Evolutionary conservation across 2,888 invertebrate genomes (phyloP).

Genomic region (Thereva nobilitata): DNA sequence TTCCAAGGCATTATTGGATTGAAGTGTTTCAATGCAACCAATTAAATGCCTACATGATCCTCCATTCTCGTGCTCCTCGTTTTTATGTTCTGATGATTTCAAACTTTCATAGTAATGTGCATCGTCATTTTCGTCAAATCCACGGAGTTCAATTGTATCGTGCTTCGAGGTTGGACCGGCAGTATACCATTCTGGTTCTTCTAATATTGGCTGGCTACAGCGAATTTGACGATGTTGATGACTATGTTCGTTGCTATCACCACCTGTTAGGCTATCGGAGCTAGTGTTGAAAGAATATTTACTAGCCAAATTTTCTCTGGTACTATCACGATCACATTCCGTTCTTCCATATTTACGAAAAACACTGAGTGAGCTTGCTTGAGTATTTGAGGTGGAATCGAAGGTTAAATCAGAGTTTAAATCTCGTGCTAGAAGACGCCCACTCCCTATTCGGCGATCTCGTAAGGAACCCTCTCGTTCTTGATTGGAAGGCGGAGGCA

Average conservation of each 20-base stretch:
- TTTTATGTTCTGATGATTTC: neutral
- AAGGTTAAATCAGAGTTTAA: conserved; percentile 59
- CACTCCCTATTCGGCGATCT: conserved; percentile 78
- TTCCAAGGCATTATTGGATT: neutral
- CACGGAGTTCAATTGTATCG: conserved; percentile 90
- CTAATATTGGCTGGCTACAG: conserved; percentile 67
- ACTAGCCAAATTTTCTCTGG: conserved; percentile 40
- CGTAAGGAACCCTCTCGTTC: conserved; percentile 37
- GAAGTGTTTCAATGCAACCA: neutral
- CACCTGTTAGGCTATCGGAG: conserved; percentile 44
- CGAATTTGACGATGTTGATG: conserved; percentile 61
- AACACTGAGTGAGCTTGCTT: conserved; percentile 37
- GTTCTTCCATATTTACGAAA: conserved; percentile 55
- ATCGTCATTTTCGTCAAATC: conserved; percentile 73
- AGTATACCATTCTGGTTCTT: conserved; percentile 90
- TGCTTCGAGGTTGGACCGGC: conserved; percentile 87
- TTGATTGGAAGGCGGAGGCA: conserved; percentile 49
- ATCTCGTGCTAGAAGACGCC: conserved; percentile 73
- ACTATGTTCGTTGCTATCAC: conserved; percentile 52
- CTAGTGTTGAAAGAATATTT: conserved; percentile 35
- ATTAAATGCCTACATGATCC: too few species aligned
- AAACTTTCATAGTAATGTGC: neutral
- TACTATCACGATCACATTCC: conserved; percentile 42
- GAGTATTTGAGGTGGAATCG: conserved; percentile 51
- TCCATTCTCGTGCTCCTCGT: too few species aligned